Conservation (phyloP, 2,113 vertebrate species). For the Hiodon tergisus region DNA sequence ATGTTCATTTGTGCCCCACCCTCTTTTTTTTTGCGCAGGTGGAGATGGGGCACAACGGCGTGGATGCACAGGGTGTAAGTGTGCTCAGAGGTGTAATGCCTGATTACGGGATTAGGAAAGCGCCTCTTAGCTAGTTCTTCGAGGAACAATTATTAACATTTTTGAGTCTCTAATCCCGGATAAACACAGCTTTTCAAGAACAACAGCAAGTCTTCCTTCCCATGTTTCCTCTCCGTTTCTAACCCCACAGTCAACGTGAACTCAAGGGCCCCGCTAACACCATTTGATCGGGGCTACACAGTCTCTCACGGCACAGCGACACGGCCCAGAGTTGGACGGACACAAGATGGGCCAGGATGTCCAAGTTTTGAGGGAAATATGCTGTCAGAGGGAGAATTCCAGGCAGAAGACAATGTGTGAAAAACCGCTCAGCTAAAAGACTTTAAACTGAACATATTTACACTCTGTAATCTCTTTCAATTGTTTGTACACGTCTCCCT, state of each 20-base stretch:
- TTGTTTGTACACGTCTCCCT: conserved; percentile 61
- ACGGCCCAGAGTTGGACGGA: background rate
- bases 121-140: conserved; percentile 75
- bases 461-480: conserved; percentile 63
- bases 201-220: conserved; percentile 62
- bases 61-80: conserved; percentile 60
- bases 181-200: conserved; percentile 80
- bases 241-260: conserved; percentile 64
- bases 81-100: conserved; percentile 78
- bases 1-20: too few species aligned
- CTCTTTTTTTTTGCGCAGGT: background rate
- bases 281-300: conserved; percentile 52
- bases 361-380: conserved; percentile 33
- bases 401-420: conserved; percentile 39
- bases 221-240: conserved; percentile 48
- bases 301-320: conserved; percentile 41
- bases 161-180: conserved; percentile 80
- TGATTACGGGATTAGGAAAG: conserved; percentile 80
- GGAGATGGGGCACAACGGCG: conserved; percentile 22
- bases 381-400: conserved; percentile 45
- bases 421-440: conserved; percentile 57
- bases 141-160: conserved; percentile 82
- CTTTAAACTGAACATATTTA: conserved; percentile 62
- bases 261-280: conserved; percentile 65
- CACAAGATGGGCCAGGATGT: background rate